phyloP scores from a whole-genome alignment of 2,113 vertebrate species.

The Benitochromis conjunctus region DNA sequence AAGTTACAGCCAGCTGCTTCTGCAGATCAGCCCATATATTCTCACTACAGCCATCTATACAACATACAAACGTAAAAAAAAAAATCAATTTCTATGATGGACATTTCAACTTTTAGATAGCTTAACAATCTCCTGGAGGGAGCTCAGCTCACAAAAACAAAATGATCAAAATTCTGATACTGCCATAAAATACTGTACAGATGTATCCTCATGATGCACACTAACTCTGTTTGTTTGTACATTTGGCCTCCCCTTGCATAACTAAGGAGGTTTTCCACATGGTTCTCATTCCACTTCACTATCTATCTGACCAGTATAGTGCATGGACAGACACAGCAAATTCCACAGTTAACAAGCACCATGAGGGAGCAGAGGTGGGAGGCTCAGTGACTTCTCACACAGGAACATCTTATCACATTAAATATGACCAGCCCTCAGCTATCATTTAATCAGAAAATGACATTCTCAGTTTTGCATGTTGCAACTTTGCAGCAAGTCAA shows the following conservation, averaged over 20 bases:
- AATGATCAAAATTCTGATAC: neutral
- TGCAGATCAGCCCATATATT: conserved; percentile 6
- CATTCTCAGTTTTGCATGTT: neutral
- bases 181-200: neutral
- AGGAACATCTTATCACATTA: conserved; percentile 45
- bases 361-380: conserved; percentile 25
- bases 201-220: neutral
- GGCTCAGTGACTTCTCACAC: conserved; percentile 3
- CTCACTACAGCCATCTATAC: neutral
- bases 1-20: conserved; percentile 48
- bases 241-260: neutral
- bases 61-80: neutral
- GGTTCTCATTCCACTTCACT: conserved; percentile 33
- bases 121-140: neutral
- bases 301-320: conserved; percentile 32
- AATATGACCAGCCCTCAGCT: neutral
- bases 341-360: conserved; percentile 59
- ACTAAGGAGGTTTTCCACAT: neutral
- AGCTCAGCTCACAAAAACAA: neutral
- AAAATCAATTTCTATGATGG: neutral
- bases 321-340: conserved; percentile 18
- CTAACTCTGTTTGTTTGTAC: neutral
- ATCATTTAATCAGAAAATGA: neutral
- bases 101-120: neutral
- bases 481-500: neutral